These are phyloP conservation scores for Mesocentrotus franciscanus DNA, from an alignment of 53 echinoderm and acorn worm genomes.

Conservation along the genomic window DNA sequence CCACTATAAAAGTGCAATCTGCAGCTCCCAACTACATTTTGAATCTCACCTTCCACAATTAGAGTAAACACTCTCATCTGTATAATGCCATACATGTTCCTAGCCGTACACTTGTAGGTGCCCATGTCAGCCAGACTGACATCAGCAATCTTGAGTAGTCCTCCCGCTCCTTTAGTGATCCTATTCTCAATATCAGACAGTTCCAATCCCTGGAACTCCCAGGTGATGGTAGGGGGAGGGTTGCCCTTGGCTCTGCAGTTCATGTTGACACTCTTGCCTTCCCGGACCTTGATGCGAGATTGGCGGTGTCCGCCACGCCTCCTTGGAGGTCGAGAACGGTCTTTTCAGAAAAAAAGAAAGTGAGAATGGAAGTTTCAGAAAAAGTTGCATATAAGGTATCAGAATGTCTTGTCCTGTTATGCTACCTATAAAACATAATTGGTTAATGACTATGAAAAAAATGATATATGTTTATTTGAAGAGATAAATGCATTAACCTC, in stretches of 20 bases:
- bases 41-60: constrained; percentile 82
- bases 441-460: too few species aligned
- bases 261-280: constrained; percentile 75
- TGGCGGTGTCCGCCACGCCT: constrained; percentile 23
- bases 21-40: neutral
- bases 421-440: neutral
- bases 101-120: constrained; percentile 85
- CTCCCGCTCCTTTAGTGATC: constrained; percentile 74
- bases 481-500: neutral
- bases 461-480: neutral
- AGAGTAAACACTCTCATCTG: constrained; percentile 82
- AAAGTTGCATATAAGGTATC: neutral
- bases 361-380: neutral
- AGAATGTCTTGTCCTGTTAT: neutral
- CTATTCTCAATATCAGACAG: constrained; percentile 70
- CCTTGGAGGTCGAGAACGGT: constrained; percentile 17
- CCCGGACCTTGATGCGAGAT: constrained; percentile 40
- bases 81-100: constrained; percentile 79
- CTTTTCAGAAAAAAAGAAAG: neutral
- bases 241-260: constrained; percentile 76
- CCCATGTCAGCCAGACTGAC: constrained; percentile 84
- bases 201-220: constrained; percentile 72
- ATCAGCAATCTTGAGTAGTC: constrained; percentile 76
- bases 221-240: constrained; percentile 79
- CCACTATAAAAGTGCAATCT: neutral